These are phyloP conservation scores for Beris chalybata DNA, from an alignment of 2,888 invertebrate genomes.

Conservation along the genomic window DNA sequence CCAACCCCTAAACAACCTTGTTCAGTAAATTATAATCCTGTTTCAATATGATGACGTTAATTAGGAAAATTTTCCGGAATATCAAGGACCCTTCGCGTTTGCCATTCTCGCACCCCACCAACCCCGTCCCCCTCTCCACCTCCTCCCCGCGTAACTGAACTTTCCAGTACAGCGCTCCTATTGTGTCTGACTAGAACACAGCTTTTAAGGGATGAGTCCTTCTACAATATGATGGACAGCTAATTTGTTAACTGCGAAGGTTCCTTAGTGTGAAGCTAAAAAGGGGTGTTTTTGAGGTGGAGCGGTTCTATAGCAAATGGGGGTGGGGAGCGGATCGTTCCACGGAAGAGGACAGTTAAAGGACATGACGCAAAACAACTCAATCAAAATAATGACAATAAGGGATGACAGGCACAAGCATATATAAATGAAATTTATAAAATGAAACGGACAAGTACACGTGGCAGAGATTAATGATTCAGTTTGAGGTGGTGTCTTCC, in stretches of 20 bases:
- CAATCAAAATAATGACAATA: constrained; percentile 20
- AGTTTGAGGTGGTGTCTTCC: background rate
- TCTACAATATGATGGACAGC: constrained; percentile 9
- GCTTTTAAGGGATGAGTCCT: too few species aligned
- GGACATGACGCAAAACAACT: constrained; percentile 8
- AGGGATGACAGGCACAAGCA: background rate
- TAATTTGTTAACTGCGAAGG: constrained; percentile 19
- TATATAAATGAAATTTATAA: constrained; percentile 27
- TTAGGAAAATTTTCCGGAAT: too few species aligned
- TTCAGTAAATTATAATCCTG: too few species aligned
- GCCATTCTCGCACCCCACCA: too few species aligned
- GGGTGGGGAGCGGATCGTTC: too few species aligned
- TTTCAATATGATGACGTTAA: too few species aligned
- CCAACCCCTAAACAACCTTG: too few species aligned
- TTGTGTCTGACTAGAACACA: background rate
- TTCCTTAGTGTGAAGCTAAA: too few species aligned
- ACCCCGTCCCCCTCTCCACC: background rate
- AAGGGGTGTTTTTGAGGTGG: too few species aligned
- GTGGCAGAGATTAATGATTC: constrained; percentile 28
- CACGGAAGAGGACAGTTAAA: background rate
- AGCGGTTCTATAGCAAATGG: too few species aligned
- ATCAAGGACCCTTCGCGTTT: too few species aligned
- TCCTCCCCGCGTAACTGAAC: background rate
- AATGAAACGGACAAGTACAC: constrained; percentile 12
- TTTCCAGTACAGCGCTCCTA: background rate